phyloP scores from a whole-genome alignment of 2,797 vertebrate genomes.

The Sorex maritimensis region DNA sequence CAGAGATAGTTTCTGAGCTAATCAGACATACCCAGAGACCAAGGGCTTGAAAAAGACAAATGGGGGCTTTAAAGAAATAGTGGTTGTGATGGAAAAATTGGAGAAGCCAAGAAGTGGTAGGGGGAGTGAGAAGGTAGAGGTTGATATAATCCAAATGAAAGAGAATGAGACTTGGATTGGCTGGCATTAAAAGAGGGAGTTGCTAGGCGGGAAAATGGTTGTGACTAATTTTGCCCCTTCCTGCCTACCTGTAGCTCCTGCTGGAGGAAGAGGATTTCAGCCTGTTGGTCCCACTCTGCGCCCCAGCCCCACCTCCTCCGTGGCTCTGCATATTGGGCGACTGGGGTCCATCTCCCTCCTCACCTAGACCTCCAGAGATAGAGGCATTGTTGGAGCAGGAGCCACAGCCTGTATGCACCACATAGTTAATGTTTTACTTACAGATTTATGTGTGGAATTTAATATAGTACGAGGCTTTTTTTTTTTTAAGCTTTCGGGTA shows the following conservation, averaged over 20 bases:
- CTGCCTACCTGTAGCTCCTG: slow-evolving; percentile 68
- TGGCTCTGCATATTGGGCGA: slow-evolving; percentile 81
- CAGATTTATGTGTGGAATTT: slow-evolving; percentile 65
- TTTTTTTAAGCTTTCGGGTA: slow-evolving; percentile 48
- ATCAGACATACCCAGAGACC: slow-evolving; percentile 13
- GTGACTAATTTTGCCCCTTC: slow-evolving; percentile 56
- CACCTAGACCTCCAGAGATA: slow-evolving; percentile 70
- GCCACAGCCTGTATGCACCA: neutral
- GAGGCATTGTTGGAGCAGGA: neutral
- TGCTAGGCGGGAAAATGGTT: neutral
- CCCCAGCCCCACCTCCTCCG: slow-evolving; percentile 71
- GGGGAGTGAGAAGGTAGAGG: neutral
- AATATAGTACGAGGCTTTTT: slow-evolving; percentile 47
- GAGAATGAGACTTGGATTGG: neutral
- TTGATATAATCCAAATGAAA: neutral
- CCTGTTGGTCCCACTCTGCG: slow-evolving; percentile 63
- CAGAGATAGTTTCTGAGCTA: slow-evolving; percentile 2
- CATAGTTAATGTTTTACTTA: slow-evolving; percentile 63
- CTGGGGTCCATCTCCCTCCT: slow-evolving; percentile 84
- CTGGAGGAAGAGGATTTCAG: slow-evolving; percentile 80
- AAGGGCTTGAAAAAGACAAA: slow-evolving; percentile 52
- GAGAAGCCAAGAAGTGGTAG: neutral
- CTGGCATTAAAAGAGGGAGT: neutral
- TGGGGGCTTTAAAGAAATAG: slow-evolving; percentile 35
- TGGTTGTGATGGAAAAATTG: slow-evolving; percentile 11